phyloP scores from a whole-genome alignment of 2,113 vertebrate species.

The Pampusana beccarii region DNA sequence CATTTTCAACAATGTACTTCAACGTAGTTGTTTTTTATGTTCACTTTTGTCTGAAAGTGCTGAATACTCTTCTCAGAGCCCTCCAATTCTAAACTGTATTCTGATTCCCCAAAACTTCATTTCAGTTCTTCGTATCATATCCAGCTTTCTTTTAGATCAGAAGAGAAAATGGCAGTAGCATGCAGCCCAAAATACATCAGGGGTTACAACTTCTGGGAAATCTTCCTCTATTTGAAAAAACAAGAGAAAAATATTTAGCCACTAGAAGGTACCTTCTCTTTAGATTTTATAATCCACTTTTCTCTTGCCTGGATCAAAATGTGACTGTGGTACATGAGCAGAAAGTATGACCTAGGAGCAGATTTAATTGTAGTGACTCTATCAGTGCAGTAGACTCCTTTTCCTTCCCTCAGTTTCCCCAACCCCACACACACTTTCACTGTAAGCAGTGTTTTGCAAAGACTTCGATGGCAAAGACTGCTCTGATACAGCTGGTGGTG shows the following conservation, averaged over 20 bases:
- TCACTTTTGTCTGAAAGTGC: neutral
- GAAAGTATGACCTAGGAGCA: neutral
- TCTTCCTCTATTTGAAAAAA: neutral
- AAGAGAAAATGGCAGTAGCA: neutral
- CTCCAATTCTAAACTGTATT: neutral
- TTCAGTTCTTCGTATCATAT: neutral
- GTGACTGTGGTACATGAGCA: neutral
- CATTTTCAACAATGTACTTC: neutral
- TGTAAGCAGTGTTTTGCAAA: neutral
- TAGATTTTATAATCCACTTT: neutral
- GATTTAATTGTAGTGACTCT: neutral
- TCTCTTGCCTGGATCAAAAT: neutral
- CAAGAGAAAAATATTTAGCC: neutral
- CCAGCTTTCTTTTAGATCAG: neutral
- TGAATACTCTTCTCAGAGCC: neutral
- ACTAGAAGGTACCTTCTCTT: neutral
- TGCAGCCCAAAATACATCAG: neutral
- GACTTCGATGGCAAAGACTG: neutral
- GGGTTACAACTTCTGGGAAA: neutral
- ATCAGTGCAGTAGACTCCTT: neutral
- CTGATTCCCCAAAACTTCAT: neutral
- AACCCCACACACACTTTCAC: neutral
- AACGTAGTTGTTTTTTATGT: neutral
- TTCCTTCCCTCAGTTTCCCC: neutral
- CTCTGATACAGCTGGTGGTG: neutral